Conservation (phyloP, 64 coral and sea anemone genomes). For the Dendronephthya gigantea region DNA sequence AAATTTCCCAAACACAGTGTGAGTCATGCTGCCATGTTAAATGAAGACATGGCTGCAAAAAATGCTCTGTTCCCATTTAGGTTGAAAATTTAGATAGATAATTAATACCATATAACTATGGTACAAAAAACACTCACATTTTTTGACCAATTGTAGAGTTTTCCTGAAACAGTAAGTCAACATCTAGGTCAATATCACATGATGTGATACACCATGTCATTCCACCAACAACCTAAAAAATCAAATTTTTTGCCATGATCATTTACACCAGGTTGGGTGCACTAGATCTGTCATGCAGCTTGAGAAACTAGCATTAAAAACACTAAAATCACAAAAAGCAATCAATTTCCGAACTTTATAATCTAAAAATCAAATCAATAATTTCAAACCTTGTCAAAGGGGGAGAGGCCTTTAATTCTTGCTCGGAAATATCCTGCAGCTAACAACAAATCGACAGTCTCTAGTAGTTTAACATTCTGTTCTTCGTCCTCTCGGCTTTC, state of each 20-base stretch:
- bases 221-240: constrained; percentile 78
- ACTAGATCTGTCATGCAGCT: no score
- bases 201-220: constrained; percentile 99
- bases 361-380: not conserved
- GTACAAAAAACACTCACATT: constrained; percentile 49
- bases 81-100: no score
- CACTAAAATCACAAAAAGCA: no score
- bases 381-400: constrained; percentile 74
- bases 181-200: constrained; percentile 98
- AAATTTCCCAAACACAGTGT: no score
- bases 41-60: not conserved
- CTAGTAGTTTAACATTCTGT: constrained; percentile 88
- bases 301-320: no score
- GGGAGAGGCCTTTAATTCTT: constrained; percentile 82
- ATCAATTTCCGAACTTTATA: no score
- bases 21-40: not conserved
- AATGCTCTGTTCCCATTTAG: no score
- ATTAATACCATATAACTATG: not conserved
- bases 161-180: constrained; percentile 94
- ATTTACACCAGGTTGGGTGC: no score
- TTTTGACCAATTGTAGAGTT: constrained; percentile 99
- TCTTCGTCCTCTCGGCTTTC: constrained; percentile 97
- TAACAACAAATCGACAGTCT: constrained; percentile 81
- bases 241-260: no score
- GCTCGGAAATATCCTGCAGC: constrained; percentile 97